Conservation (phyloP, 1,140 invertebrate species). For the Vollenhovia emeryi region DNA sequence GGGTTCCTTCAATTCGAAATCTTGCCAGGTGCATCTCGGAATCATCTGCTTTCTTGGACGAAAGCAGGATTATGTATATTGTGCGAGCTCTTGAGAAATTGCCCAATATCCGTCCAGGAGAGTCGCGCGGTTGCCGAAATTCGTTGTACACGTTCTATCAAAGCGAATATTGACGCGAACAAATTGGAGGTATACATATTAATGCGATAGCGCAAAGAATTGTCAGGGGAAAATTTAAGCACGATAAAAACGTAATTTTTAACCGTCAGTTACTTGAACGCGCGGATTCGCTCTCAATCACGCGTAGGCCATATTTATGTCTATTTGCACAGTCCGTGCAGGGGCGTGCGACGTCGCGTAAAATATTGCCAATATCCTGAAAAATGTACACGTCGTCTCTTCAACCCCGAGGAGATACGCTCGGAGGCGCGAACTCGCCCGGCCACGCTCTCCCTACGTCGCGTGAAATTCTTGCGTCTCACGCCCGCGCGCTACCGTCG, state of each 20-base stretch:
- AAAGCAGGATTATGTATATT: slow-evolving; percentile 20
- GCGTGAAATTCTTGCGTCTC: slow-evolving; percentile 51
- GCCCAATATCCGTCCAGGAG: background rate
- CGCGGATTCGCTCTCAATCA: slow-evolving; percentile 47
- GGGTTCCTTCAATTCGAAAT: slow-evolving; percentile 28
- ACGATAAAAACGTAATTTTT: slow-evolving; percentile 59
- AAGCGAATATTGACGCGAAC: background rate
- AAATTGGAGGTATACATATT: background rate
- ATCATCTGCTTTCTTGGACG: slow-evolving; percentile 75
- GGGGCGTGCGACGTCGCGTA: slow-evolving; percentile 47
- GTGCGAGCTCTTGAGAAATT: slow-evolving; percentile 16
- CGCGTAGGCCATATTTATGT: slow-evolving; percentile 57
- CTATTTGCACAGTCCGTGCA: slow-evolving; percentile 50
- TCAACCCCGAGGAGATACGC: slow-evolving; percentile 31
- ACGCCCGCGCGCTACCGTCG: background rate
- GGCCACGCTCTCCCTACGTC: slow-evolving; percentile 2
- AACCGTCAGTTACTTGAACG: slow-evolving; percentile 47
- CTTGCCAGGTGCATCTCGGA: slow-evolving; percentile 75
- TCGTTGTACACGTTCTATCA: background rate
- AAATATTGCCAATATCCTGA: slow-evolving; percentile 61
- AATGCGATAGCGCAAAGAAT: slow-evolving; percentile 32
- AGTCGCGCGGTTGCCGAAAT: background rate
- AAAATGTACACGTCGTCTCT: slow-evolving; percentile 54
- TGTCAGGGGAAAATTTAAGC: slow-evolving; percentile 31
- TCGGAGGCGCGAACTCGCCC: slow-evolving; percentile 41